These are phyloP conservation scores for Zaprionus capensis DNA, from an alignment of 1,140 invertebrate genomes.

Conservation along the genomic window DNA sequence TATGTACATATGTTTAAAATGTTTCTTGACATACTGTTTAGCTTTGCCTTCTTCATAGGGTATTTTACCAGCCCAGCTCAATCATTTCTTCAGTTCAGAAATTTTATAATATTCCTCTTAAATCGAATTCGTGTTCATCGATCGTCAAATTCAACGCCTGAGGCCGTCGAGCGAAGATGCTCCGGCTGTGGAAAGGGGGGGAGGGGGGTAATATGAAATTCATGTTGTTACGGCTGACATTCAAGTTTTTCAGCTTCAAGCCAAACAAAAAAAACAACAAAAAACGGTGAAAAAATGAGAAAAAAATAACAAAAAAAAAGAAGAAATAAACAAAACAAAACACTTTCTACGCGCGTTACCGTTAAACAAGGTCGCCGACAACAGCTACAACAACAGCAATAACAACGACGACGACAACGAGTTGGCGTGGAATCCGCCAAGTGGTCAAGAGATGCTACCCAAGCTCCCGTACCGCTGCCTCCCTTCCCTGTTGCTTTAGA, in stretches of 20 bases:
- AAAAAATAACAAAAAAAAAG: slow-evolving; percentile 11
- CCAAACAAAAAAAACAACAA: slow-evolving; percentile 16
- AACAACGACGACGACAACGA: slow-evolving; percentile 7
- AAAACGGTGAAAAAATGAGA: slow-evolving; percentile 57
- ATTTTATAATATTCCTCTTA: slow-evolving; percentile 11
- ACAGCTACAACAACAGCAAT: slow-evolving; percentile 31
- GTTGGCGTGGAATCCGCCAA: slow-evolving; percentile 50
- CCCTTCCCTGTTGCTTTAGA: background rate
- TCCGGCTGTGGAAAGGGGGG: background rate
- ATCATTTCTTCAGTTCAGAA: slow-evolving; percentile 1
- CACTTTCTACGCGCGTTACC: slow-evolving; percentile 81
- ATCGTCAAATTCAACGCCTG: slow-evolving; percentile 30
- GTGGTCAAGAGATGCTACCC: slow-evolving; percentile 36
- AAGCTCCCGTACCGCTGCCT: background rate
- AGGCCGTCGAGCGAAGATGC: slow-evolving; percentile 15
- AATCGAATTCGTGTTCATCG: slow-evolving; percentile 47
- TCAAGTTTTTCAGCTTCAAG: slow-evolving; percentile 62
- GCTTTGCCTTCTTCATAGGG: background rate
- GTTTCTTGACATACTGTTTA: no score
- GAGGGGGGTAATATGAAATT: slow-evolving; percentile 4
- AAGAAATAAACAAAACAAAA: slow-evolving; percentile 60
- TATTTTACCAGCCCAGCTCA: background rate
- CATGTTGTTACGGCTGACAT: slow-evolving; percentile 49
- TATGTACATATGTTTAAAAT: no score
- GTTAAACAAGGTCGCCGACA: slow-evolving; percentile 78